A percentile compares a stretch with the other conserved stretches of the same genome.
Evolutionary conservation across 2,113 vertebrate genomes (phyloP).

Genomic region (Leucosticte australis): DNA sequence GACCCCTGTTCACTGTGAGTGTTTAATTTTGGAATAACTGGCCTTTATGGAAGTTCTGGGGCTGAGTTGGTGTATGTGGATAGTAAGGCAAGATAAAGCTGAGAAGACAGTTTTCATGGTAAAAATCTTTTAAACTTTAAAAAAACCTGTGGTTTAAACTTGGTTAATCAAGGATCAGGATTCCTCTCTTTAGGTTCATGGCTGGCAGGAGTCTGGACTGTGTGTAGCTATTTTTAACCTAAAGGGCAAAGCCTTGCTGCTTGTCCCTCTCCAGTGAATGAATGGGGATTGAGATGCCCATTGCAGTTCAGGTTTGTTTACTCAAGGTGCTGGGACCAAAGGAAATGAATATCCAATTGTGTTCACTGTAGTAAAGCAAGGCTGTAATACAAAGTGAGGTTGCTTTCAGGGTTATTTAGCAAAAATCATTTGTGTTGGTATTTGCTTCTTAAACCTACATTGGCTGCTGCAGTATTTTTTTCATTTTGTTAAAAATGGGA

Average conservation of each 20-base stretch:
- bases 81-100: background rate
- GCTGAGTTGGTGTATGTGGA: background rate
- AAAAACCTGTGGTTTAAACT: background rate
- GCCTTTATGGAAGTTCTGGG: background rate
- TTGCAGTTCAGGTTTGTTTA: background rate
- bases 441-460: background rate
- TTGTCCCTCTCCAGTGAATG: background rate
- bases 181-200: background rate
- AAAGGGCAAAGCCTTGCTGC: background rate
- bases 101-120: background rate
- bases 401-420: background rate
- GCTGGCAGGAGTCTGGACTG: background rate
- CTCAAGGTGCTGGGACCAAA: background rate
- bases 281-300: background rate
- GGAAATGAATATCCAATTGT: background rate
- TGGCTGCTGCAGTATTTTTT: background rate
- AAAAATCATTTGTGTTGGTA: background rate
- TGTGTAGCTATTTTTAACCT: background rate
- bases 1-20: conserved; percentile 98
- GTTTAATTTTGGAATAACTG: background rate
- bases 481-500: background rate
- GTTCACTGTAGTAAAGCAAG: background rate
- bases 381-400: background rate
- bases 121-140: background rate
- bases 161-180: background rate